A percentile compares a stretch with the other conserved stretches of the same genome.
phyloP scores from a whole-genome alignment of 1,140 invertebrate genomes.

The Cydia splendana region DNA sequence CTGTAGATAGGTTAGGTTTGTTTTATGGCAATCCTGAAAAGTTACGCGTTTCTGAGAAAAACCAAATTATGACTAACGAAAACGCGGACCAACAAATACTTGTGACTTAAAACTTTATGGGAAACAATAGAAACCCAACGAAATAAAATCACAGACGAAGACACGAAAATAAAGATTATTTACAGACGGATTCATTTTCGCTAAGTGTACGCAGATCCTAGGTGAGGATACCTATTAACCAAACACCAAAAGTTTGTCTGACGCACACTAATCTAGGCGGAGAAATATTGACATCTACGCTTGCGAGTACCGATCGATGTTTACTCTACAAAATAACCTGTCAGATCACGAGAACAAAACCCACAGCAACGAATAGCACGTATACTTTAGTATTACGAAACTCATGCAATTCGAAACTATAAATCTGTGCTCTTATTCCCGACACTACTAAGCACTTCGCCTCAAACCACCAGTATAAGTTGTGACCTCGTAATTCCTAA shows the following conservation, averaged over 20 bases:
- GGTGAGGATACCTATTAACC: background rate
- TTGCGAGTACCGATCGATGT: background rate
- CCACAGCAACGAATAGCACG: background rate
- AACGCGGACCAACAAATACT: no score
- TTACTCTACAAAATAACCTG: slow-evolving; percentile 3
- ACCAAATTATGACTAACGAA: no score
- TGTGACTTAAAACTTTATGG: no score
- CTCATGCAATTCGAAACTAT: slow-evolving; percentile 17
- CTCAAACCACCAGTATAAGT: background rate
- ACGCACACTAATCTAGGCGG: background rate
- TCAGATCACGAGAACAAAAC: slow-evolving; percentile 11
- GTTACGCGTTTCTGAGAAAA: no score
- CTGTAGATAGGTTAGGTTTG: no score
- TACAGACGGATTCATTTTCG: no score
- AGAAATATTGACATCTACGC: background rate
- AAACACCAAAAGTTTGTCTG: background rate
- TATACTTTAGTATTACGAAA: slow-evolving; percentile 5
- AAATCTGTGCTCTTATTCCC: background rate
- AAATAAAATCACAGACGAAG: no score
- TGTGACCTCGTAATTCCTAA: background rate
- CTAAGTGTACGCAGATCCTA: background rate
- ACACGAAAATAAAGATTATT: no score
- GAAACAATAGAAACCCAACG: no score
- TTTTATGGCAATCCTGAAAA: no score
- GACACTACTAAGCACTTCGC: background rate